phyloP scores from a whole-genome alignment of 2,113 vertebrate species.

The Oxyura jamaicensis region DNA sequence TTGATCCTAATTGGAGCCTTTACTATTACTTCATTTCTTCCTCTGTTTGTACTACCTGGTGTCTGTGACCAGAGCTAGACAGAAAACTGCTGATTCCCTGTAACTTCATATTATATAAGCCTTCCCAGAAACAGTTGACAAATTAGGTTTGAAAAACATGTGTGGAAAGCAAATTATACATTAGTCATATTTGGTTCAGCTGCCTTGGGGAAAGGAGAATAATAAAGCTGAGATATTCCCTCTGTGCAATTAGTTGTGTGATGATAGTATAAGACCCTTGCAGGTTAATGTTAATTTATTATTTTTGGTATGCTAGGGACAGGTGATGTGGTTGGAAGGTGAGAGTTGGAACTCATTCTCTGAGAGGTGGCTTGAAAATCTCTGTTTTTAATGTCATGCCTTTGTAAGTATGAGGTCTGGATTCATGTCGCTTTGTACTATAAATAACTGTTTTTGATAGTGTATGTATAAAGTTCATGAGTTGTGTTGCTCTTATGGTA shows the following conservation, averaged over 20 bases:
- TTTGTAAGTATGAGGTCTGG: not conserved
- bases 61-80: not conserved
- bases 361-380: not conserved
- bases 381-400: accelerated
- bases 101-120: accelerated
- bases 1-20: not conserved
- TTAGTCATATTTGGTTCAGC: not conserved
- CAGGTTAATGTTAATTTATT: accelerated
- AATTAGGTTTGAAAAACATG: not conserved
- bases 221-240: not conserved
- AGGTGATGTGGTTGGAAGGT: not conserved
- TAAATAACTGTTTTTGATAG: no score
- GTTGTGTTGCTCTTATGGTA: no score
- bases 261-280: accelerated
- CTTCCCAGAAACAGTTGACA: not conserved
- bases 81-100: not conserved
- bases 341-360: not conserved
- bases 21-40: not conserved
- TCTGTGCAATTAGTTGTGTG: not conserved
- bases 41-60: not conserved
- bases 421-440: accelerated
- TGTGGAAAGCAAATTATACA: not conserved
- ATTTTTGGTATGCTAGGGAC: accelerated
- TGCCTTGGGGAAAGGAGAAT: not conserved
- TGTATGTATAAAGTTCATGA: accelerated